These are phyloP conservation scores for Halictus ligatus DNA, from an alignment of 2,888 invertebrate genomes.

Conservation along the genomic window DNA sequence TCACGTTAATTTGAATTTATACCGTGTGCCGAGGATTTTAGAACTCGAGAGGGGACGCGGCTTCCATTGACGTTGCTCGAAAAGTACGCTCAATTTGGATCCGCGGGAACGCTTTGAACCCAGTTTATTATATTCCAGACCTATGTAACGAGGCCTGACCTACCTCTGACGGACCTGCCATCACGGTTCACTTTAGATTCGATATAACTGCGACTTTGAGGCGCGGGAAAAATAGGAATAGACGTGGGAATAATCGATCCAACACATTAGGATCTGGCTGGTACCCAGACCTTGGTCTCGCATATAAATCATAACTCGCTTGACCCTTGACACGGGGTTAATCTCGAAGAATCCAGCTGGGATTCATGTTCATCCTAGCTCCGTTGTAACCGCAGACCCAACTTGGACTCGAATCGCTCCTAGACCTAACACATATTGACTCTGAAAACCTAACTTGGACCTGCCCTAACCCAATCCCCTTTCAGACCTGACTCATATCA, in stretches of 20 bases:
- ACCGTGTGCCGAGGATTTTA: not conserved
- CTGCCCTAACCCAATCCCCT: not conserved
- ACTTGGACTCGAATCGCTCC: too few species aligned
- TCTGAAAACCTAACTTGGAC: not conserved
- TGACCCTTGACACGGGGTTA: not conserved
- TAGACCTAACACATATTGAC: not conserved
- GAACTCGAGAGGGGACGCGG: not conserved
- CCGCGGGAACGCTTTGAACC: not conserved
- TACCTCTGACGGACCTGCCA: not conserved
- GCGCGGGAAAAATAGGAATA: not conserved
- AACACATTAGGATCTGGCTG: too few species aligned
- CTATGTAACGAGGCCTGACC: not conserved
- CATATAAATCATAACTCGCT: not conserved
- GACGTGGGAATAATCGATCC: not conserved
- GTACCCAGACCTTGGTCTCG: too few species aligned
- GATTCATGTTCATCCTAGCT: not conserved
- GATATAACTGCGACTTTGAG: not conserved
- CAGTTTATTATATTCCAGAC: not conserved
- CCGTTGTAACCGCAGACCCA: too few species aligned
- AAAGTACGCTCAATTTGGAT: not conserved
- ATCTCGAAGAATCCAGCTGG: not conserved
- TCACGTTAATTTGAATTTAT: slow-evolving; percentile 29
- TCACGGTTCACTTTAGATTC: not conserved
- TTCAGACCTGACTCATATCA: not conserved
- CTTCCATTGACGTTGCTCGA: not conserved